Conservation (phyloP, 2,113 vertebrate genomes). For the Pomatostomus ruficeps region DNA sequence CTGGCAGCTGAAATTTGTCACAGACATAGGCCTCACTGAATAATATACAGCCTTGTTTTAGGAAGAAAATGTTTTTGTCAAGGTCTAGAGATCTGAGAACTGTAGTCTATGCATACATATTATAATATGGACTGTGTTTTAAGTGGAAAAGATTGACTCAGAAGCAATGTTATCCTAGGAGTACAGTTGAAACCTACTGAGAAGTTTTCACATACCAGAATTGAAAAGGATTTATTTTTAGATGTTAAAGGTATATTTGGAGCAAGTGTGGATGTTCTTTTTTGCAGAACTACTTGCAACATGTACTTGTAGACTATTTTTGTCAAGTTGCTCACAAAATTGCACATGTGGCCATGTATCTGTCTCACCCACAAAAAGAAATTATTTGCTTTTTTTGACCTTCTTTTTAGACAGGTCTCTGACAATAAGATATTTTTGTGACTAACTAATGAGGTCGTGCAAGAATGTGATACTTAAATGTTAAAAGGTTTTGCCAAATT, state of each 20-base stretch:
- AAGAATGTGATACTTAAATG: neutral
- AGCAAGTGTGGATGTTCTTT: neutral
- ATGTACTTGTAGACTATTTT: neutral
- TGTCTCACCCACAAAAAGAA: neutral
- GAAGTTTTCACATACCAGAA: neutral
- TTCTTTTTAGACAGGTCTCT: neutral
- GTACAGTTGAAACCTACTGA: neutral
- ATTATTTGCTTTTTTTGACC: neutral
- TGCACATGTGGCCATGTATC: fast-evolving
- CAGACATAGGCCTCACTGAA: neutral
- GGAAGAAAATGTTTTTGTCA: neutral
- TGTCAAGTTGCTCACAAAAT: neutral
- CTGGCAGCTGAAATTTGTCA: neutral
- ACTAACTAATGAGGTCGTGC: neutral
- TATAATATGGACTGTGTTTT: neutral
- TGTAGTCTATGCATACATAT: neutral
- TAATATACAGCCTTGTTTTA: neutral
- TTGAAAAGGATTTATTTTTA: neutral
- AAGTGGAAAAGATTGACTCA: neutral
- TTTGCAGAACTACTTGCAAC: neutral
- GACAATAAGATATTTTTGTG: neutral
- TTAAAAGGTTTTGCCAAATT: neutral
- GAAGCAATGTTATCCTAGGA: neutral
- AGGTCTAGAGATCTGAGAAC: neutral
- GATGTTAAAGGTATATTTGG: neutral